Base-by-base conservation (phyloP, 2,113 vertebrate species). In the Sceloporus tristichus region DNA sequence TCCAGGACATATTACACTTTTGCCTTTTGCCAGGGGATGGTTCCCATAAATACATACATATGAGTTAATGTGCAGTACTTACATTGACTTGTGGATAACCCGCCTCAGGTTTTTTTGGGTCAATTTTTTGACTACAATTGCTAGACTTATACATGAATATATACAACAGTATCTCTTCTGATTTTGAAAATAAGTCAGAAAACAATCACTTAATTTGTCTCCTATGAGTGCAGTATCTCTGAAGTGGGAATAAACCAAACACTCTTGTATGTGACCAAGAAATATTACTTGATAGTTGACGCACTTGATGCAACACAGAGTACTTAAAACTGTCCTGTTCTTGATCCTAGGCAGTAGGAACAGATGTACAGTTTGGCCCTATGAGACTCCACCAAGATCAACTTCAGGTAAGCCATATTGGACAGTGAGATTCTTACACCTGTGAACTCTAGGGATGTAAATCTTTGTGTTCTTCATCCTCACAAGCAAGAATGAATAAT, bases 321-420 rank as follows among this genome's bases (percentile, higher is more conserved):
- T 16, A n/a, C 54, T 91, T 85, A 84, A 87, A n/a, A 79, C 89
- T 66, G 59, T 85, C 90, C 79, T 94, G 40, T 96, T 95, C 80
- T 93, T 90, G 77, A 95, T 93, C 95, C 16, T 95, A 99, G 99
- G 97, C 96, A 94, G 93, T 97, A 90, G 96, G 97, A 92, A 97
- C 98, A 89, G 98, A 98, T 93, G 98, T 99, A 96, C 98, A 98
- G 92, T 99, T 99, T 96, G 99, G 99, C 94, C 98, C 98, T 95
- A 99, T 99, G 99, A 99, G 97, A 97, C 98, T 99, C 95, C 98
- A 97, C 96, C 98, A 97, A 96, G 98, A 99, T 96, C 98, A 98
- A 91, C 98, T 99, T 98, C 98, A 99, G 99, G 99, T 99, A 98
- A 90, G 38, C 48, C 2, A 19, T 38, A 14, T 29, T 34, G 27